Conservation (phyloP, 2,888 invertebrate genomes). For the Julus scanicus region DNA sequence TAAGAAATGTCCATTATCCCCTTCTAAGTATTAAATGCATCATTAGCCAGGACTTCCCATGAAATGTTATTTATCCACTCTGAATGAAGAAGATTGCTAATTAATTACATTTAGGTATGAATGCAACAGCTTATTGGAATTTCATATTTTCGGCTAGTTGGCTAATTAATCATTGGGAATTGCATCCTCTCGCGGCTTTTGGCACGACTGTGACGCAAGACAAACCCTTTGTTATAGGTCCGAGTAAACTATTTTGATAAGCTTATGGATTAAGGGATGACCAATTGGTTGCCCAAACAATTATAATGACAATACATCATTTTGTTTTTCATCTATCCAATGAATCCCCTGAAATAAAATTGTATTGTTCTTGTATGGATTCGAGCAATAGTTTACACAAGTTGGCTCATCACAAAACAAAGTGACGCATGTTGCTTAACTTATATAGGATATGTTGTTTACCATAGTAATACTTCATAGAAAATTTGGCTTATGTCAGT, state of each 20-base stretch:
- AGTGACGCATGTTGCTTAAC: too few species aligned
- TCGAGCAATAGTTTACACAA: too few species aligned
- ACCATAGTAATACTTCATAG: too few species aligned
- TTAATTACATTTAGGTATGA: conserved; percentile 35
- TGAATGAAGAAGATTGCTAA: neutral
- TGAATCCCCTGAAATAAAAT: neutral
- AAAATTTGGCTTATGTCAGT: too few species aligned
- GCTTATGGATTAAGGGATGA: neutral
- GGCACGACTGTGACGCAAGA: neutral
- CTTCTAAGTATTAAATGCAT: neutral
- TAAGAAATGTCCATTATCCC: conserved; percentile 4
- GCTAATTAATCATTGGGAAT: conserved; percentile 6
- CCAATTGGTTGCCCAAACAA: conserved; percentile 7
- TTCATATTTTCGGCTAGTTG: conserved; percentile 29
- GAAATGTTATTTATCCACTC: neutral
- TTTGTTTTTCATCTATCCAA: neutral
- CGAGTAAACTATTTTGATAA: conserved; percentile 32
- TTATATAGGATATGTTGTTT: too few species aligned
- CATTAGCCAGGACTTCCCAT: neutral
- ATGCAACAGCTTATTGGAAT: conserved; percentile 25
- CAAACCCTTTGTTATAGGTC: neutral
- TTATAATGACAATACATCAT: conserved; percentile 7
- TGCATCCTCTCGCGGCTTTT: neutral
- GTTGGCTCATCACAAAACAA: too few species aligned
- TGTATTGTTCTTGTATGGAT: too few species aligned